Conservation (phyloP, 2,888 invertebrate genomes). For the Psylliodes chrysocephalus region DNA sequence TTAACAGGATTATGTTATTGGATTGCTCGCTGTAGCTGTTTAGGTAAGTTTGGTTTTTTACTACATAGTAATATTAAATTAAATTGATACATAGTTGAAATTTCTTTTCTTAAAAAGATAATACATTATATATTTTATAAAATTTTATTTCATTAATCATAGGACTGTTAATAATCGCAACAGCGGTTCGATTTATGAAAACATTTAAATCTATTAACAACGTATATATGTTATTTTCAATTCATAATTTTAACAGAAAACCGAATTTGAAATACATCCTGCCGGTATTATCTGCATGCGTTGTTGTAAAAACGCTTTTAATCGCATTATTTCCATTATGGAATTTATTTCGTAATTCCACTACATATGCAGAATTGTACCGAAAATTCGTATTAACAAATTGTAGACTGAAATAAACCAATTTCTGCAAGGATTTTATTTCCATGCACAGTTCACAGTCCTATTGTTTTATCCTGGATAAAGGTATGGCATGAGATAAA, state of each 20-base stretch:
- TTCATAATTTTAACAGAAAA: slow-evolving; percentile 19
- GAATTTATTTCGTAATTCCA: slow-evolving; percentile 56
- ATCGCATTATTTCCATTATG: slow-evolving; percentile 55
- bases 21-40: too few species aligned
- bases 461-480: slow-evolving; percentile 37
- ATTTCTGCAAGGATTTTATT: slow-evolving; percentile 38
- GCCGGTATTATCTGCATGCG: slow-evolving; percentile 41
- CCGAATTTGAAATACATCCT: slow-evolving; percentile 41
- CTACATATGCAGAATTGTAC: slow-evolving; percentile 39
- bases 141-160: not conserved
- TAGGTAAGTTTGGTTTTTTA: too few species aligned
- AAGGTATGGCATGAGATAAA: too few species aligned
- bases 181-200: slow-evolving; percentile 3
- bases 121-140: too few species aligned
- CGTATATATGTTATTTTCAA: slow-evolving; percentile 27
- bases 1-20: too few species aligned
- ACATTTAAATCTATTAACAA: slow-evolving; percentile 22
- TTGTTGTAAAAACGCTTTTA: slow-evolving; percentile 52
- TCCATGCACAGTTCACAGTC: slow-evolving; percentile 33
- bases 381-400: slow-evolving; percentile 41
- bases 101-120: too few species aligned
- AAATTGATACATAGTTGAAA: too few species aligned
- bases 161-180: not conserved
- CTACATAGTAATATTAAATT: too few species aligned
- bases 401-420: slow-evolving; percentile 40